Conservation (phyloP, 2,113 vertebrate species). For the Ammospiza nelsoni region DNA sequence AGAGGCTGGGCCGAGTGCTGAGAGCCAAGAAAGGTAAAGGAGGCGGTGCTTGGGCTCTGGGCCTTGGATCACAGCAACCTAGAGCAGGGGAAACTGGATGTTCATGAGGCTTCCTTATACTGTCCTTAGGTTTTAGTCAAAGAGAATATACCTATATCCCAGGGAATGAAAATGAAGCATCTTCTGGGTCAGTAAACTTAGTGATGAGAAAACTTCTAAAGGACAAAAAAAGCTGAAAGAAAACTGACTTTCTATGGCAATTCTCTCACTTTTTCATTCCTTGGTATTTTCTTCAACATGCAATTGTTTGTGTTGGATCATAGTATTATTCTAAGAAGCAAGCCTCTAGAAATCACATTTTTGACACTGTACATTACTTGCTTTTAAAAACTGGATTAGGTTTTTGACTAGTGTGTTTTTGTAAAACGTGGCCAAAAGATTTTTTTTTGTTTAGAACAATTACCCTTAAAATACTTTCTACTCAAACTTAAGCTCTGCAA, state of each 20-base stretch:
- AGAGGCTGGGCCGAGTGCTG: slow-evolving; percentile 93
- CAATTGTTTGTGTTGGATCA: neutral
- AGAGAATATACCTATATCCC: neutral
- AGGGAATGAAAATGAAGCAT: neutral
- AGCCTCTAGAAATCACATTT: neutral
- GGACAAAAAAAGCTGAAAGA: neutral
- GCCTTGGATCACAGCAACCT: neutral
- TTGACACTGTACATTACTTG: neutral
- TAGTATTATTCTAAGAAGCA: neutral
- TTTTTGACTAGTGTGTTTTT: neutral
- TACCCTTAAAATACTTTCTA: neutral
- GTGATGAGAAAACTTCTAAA: neutral
- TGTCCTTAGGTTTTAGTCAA: neutral
- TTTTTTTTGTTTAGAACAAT: neutral
- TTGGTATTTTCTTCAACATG: neutral
- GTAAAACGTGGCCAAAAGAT: neutral
- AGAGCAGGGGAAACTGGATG: neutral
- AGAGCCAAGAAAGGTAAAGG: slow-evolving; percentile 93
- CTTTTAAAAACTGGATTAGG: neutral
- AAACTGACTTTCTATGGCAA: neutral
- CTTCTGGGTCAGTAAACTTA: neutral
- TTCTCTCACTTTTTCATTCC: neutral
- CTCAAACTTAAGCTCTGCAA: neutral
- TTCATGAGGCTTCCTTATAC: neutral
- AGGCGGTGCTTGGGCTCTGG: neutral